Conservation (phyloP, 2,113 vertebrate species). For the Sula dactylatra region DNA sequence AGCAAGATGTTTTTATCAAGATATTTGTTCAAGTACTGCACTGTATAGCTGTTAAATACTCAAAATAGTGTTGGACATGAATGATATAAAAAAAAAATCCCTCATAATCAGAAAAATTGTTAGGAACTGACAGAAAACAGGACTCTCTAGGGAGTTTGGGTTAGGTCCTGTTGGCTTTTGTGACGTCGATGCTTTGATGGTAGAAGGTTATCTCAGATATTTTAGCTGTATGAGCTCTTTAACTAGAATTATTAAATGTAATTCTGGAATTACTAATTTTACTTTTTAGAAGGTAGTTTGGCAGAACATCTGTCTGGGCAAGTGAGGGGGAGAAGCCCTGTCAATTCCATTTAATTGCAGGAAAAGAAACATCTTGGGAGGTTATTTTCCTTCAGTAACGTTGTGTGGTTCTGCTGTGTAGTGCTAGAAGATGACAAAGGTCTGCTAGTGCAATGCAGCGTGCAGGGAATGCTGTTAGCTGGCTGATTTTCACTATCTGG, state of each 20-base stretch:
- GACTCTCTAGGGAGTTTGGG: not conserved
- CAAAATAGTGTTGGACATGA: not conserved
- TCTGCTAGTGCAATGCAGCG: fast-evolving
- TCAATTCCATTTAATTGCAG: not conserved
- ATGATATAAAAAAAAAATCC: not conserved
- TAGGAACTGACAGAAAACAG: not conserved
- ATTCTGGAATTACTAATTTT: not conserved
- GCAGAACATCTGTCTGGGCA: not conserved
- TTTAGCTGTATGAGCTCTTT: not conserved
- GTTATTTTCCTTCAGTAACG: fast-evolving
- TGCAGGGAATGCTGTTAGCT: not conserved
- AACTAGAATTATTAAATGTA: not conserved
- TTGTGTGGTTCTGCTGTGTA: not conserved
- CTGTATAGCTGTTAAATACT: not conserved
- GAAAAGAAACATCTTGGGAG: not conserved
- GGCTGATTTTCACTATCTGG: not conserved
- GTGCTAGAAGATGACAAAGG: not conserved
- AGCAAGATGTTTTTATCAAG: not conserved
- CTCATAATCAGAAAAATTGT: not conserved
- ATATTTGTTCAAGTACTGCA: not conserved
- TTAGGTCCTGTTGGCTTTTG: not conserved
- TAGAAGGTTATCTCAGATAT: not conserved
- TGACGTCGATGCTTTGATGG: not conserved
- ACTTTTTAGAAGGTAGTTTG: not conserved
- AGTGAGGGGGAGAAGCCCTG: not conserved